Evolutionary conservation across 2,888 invertebrate species (phyloP).

Genomic region (Mechanitis mazaeus): DNA sequence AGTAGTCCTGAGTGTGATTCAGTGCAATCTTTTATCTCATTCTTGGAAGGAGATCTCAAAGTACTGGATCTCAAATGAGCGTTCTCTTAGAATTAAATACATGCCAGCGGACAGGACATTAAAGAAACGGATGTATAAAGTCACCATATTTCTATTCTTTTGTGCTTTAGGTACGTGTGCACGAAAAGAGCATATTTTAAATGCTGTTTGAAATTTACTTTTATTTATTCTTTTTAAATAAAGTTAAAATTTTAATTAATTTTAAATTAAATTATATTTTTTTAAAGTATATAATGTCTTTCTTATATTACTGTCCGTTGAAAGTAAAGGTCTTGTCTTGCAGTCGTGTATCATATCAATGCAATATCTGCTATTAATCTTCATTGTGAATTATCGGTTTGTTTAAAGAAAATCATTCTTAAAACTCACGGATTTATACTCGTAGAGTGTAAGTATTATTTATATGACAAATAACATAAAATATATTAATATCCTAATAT

Average conservation of each 20-base stretch:
- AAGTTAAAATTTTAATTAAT: no score
- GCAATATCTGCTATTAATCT: slow-evolving; percentile 66
- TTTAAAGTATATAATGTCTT: not conserved
- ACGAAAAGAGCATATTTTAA: no score
- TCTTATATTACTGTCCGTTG: no score
- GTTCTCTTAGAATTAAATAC: slow-evolving; percentile 33
- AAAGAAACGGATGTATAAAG: slow-evolving; percentile 38
- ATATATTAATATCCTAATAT: not conserved
- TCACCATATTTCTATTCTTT: slow-evolving; percentile 33
- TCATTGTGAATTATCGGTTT: slow-evolving; percentile 39
- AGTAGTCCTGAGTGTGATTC: slow-evolving; percentile 42
- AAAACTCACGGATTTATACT: slow-evolving; percentile 60
- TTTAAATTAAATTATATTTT: slow-evolving; percentile 1
- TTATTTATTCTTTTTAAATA: no score
- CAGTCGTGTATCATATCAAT: slow-evolving; percentile 78
- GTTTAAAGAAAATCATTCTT: slow-evolving; percentile 46
- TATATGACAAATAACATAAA: not conserved
- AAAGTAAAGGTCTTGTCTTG: slow-evolving; percentile 19
- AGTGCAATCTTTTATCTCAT: slow-evolving; percentile 44
- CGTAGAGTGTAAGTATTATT: slow-evolving; percentile 48
- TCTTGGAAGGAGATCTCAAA: slow-evolving; percentile 39
- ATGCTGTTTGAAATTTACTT: no score
- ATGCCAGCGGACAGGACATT: slow-evolving; percentile 40
- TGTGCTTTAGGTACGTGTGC: slow-evolving; percentile 35
- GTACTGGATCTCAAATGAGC: slow-evolving; percentile 45